phyloP scores from a whole-genome alignment of 2,888 invertebrate genomes.

The Malthinus seriepunctatus region DNA sequence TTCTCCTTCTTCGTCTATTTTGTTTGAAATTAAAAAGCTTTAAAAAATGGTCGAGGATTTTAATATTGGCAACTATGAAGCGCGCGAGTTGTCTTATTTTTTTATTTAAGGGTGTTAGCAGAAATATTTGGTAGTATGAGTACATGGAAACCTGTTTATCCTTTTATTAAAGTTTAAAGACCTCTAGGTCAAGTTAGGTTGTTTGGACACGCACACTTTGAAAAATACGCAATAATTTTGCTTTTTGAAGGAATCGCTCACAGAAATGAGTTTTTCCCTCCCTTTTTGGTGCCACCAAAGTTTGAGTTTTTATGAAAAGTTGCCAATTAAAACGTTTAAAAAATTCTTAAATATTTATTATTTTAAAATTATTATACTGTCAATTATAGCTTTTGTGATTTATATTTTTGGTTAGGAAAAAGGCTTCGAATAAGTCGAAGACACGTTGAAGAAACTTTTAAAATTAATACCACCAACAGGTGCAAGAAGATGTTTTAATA shows the following conservation, averaged over 20 bases:
- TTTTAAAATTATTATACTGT: no score
- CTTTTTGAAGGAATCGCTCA: neutral
- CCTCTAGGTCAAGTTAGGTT: slow-evolving; percentile 40
- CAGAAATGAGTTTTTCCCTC: neutral
- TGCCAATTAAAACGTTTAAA: neutral
- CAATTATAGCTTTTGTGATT: no score
- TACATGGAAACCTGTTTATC: slow-evolving; percentile 38
- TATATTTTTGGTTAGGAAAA: no score
- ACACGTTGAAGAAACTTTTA: neutral
- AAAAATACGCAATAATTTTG: slow-evolving; percentile 11
- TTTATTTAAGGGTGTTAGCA: slow-evolving; percentile 35
- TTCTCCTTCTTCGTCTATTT: no score
- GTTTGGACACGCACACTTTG: slow-evolving; percentile 34
- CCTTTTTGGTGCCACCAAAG: neutral
- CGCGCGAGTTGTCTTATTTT: slow-evolving; percentile 22
- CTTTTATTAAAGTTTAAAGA: slow-evolving; percentile 43
- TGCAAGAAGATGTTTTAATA: slow-evolving; percentile 2
- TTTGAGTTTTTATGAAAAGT: neutral
- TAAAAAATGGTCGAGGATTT: no score
- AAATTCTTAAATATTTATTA: no score
- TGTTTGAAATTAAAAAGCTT: no score
- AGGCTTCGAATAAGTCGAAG: no score
- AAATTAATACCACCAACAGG: neutral
- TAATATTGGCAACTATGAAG: slow-evolving; percentile 17
- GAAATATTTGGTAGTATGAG: slow-evolving; percentile 33